A percentile compares a stretch with the other conserved stretches of the same genome.
phyloP scores from a whole-genome alignment of 2,888 invertebrate species.

The Allolobophora icterica region DNA sequence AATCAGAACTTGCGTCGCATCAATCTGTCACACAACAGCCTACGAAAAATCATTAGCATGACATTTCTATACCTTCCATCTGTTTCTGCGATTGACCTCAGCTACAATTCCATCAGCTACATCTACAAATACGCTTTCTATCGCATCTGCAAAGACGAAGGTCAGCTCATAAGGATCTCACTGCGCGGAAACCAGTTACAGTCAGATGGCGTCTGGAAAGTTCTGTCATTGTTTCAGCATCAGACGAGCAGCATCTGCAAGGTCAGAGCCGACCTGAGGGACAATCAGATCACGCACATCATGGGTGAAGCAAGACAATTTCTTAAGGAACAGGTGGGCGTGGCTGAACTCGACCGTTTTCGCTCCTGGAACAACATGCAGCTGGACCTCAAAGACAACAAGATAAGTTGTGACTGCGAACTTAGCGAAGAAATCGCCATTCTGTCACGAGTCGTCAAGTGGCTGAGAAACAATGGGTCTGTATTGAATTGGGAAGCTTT shows the following conservation, averaged over 20 bases:
- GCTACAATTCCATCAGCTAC: constrained; percentile 45
- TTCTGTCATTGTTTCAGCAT: constrained; percentile 45
- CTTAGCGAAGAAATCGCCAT: constrained; percentile 34
- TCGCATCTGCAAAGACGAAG: constrained; percentile 42
- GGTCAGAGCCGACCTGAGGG: constrained; percentile 33
- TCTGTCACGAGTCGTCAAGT: neutral
- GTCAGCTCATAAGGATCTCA: constrained; percentile 34
- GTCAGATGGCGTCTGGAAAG: constrained; percentile 41
- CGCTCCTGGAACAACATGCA: constrained; percentile 39
- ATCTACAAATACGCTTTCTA: constrained; percentile 49
- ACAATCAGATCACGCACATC: constrained; percentile 40
- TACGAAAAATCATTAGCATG: constrained; percentile 48
- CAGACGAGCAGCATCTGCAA: constrained; percentile 39
- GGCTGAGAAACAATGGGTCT: constrained; percentile 5
- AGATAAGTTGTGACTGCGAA: constrained; percentile 43
- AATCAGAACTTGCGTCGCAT: constrained; percentile 42
- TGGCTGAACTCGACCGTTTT: constrained; percentile 29
- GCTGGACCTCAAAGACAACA: constrained; percentile 39
- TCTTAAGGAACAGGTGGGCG: too few relatives aligned
- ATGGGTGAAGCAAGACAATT: constrained; percentile 30
- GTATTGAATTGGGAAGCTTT: neutral
- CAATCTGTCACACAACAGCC: constrained; percentile 45
- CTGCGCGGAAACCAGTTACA: constrained; percentile 43
- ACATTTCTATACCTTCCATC: constrained; percentile 47
- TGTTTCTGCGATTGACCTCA: constrained; percentile 42